A percentile compares a stretch with the other conserved stretches of the same genome.
These are phyloP conservation scores for Naja naja DNA, from an alignment of 2,113 vertebrate species.

Conservation along the genomic window DNA sequence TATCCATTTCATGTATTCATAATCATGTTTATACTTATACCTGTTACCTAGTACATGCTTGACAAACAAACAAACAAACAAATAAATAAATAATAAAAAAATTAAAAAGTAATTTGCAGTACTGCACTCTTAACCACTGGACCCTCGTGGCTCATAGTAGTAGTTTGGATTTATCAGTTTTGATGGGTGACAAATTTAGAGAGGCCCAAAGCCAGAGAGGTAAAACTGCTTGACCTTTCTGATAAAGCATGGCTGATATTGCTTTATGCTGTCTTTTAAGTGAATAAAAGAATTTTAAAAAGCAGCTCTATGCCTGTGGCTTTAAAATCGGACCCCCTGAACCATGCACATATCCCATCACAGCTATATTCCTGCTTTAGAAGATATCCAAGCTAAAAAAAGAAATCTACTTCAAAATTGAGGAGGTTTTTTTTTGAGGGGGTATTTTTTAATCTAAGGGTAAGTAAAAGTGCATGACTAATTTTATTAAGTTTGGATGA, in stretches of 20 bases:
- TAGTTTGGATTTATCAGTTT: background rate
- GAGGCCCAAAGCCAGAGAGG: background rate
- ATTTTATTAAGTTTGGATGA: background rate
- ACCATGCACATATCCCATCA: background rate
- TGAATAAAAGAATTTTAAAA: background rate
- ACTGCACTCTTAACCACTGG: no score
- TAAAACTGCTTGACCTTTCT: background rate
- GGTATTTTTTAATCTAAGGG: background rate
- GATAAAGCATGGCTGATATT: background rate
- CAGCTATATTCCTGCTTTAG: background rate
- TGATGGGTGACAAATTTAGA: background rate
- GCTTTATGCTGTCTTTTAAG: background rate
- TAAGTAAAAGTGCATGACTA: background rate
- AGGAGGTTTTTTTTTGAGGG: background rate
- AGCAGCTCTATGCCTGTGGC: background rate
- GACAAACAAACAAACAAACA: no score
- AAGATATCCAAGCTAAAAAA: background rate
- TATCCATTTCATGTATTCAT: no score
- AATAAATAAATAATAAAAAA: no score
- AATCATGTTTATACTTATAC: no score
- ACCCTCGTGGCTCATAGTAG: background rate
- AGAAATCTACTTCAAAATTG: background rate
- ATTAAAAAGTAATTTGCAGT: no score
- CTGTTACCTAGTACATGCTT: no score
- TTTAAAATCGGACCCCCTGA: background rate